phyloP scores from a whole-genome alignment of 2,797 vertebrate genomes.

The Melanogrammus aeglefinus region DNA sequence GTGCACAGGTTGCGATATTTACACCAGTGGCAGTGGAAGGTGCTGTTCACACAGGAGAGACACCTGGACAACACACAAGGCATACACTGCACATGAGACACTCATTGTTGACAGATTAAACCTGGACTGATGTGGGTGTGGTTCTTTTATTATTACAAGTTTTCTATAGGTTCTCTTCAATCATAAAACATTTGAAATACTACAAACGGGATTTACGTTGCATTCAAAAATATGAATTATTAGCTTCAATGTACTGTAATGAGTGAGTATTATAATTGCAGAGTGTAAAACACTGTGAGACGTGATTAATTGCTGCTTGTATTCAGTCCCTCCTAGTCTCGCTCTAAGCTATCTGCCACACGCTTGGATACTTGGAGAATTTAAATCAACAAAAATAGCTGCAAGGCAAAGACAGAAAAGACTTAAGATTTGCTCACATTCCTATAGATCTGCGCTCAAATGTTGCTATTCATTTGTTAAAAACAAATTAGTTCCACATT shows the following conservation, averaged over 20 bases:
- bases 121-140: too few relatives aligned
- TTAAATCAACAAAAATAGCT: background rate
- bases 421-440: background rate
- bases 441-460: background rate
- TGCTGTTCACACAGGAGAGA: constrained; percentile 92
- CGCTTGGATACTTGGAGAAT: background rate
- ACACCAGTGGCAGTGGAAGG: constrained; percentile 96
- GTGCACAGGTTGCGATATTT: constrained; percentile 96
- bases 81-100: too few relatives aligned
- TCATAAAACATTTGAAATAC: too few relatives aligned
- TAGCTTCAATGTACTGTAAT: background rate
- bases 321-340: background rate
- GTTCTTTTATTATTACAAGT: too few relatives aligned
- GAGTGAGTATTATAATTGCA: background rate
- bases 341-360: background rate
- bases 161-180: too few relatives aligned
- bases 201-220: too few relatives aligned
- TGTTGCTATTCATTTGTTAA: background rate
- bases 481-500: background rate
- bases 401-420: background rate
- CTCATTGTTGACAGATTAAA: too few relatives aligned
- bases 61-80: constrained; percentile 73
- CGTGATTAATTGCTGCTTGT: background rate
- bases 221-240: too few relatives aligned
- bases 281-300: background rate